phyloP scores from a whole-genome alignment of 2,113 vertebrate species.

The Paramormyrops kingsleyae region DNA sequence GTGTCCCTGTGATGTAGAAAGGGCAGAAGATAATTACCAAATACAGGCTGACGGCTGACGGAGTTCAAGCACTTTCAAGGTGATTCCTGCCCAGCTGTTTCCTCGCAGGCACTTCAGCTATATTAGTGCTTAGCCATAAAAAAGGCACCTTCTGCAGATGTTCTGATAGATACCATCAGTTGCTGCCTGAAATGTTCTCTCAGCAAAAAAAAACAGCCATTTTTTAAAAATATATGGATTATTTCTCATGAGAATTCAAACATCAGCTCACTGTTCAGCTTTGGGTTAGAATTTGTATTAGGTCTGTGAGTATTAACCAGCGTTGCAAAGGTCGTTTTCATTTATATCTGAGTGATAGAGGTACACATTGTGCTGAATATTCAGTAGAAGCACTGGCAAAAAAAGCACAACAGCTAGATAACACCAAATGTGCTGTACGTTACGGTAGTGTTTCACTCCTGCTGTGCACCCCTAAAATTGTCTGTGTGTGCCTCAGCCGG shows the following conservation, averaged over 20 bases:
- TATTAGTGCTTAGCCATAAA: background rate
- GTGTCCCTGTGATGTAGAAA: background rate
- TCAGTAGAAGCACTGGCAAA: background rate
- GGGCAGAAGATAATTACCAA: constrained; percentile 46
- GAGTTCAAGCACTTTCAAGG: constrained; percentile 41
- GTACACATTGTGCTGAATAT: background rate
- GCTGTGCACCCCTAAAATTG: background rate
- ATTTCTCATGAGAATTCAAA: background rate
- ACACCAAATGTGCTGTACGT: background rate
- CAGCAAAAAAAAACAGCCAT: background rate
- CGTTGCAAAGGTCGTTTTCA: background rate
- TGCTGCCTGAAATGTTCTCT: background rate
- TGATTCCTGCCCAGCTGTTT: constrained; percentile 24
- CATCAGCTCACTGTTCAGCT: background rate
- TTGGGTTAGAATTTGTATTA: background rate
- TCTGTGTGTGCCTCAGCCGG: background rate
- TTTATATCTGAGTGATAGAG: background rate
- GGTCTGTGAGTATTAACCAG: background rate
- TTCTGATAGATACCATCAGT: background rate
- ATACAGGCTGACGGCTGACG: constrained; percentile 30
- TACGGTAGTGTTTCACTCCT: background rate
- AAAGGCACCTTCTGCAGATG: constrained; percentile 14
- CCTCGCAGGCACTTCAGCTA: background rate
- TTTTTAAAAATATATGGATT: background rate
- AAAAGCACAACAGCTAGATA: background rate